Evolutionary conservation across 2,797 vertebrate genomes (phyloP).

Genomic region (Cercopithecus mitis): DNA sequence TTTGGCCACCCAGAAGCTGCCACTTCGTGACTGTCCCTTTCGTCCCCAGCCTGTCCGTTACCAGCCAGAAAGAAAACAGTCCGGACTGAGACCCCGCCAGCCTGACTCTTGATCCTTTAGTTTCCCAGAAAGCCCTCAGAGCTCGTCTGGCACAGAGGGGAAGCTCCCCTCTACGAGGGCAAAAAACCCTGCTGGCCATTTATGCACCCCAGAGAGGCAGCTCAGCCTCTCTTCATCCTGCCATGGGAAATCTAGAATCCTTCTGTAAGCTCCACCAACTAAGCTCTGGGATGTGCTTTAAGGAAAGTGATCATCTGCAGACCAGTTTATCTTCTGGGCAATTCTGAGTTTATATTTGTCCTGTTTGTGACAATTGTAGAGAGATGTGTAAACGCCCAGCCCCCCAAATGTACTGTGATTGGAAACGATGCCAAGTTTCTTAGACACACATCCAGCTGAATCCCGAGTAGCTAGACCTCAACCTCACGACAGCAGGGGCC

Average conservation of each 20-base stretch:
- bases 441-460: neutral
- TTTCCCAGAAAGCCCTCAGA: neutral
- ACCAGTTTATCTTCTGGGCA: neutral
- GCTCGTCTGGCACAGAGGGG: neutral
- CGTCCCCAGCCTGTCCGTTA: neutral
- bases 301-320: neutral
- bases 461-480: neutral
- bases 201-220: neutral
- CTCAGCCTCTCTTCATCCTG: neutral
- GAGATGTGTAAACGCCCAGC: neutral
- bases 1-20: neutral
- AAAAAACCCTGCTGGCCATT: neutral
- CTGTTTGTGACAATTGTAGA: neutral
- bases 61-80: neutral
- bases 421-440: neutral
- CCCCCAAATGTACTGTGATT: neutral
- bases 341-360: neutral
- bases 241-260: neutral
- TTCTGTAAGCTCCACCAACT: neutral
- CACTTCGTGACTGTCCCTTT: neutral
- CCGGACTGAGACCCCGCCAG: neutral
- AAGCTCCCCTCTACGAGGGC: neutral
- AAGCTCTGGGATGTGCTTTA: neutral
- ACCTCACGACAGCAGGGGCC: no score
- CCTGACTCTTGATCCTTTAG: neutral